Conservation (phyloP, 2,888 invertebrate genomes). For the Scelioninae gen. 2 region DNA sequence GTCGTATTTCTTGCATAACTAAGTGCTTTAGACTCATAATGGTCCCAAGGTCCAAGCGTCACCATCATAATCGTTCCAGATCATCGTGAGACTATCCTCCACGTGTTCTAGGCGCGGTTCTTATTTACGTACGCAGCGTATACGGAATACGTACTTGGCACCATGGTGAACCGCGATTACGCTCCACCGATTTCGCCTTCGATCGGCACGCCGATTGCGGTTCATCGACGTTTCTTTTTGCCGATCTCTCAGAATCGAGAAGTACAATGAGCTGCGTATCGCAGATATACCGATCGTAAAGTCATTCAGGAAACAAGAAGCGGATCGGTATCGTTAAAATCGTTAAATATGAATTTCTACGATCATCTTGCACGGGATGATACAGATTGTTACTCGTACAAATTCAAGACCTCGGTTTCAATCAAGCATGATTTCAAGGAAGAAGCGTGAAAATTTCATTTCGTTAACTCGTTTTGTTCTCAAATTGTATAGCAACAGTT, state of each 20-base stretch:
- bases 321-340: too few species aligned
- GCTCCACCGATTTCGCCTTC: constrained; percentile 50
- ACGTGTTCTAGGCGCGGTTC: constrained; percentile 69
- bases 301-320: constrained; percentile 11
- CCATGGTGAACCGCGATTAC: constrained; percentile 54
- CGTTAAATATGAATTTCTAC: too few species aligned
- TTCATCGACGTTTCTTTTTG: constrained; percentile 42
- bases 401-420: too few species aligned
- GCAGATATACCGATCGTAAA: neutral
- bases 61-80: constrained; percentile 65
- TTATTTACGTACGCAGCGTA: constrained; percentile 63
- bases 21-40: constrained; percentile 63
- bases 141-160: constrained; percentile 40
- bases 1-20: constrained; percentile 62
- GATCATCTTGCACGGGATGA: too few species aligned
- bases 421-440: too few species aligned
- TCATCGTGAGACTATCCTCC: constrained; percentile 72
- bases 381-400: too few species aligned
- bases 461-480: too few species aligned
- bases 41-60: constrained; percentile 66
- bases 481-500: too few species aligned
- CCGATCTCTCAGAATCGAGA: neutral
- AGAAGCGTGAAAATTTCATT: too few species aligned
- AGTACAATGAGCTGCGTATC: constrained; percentile 10
- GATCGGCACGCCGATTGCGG: constrained; percentile 19